Evolutionary conservation across 1,140 invertebrate species (phyloP).

Genomic region (Amphibalanus amphitrite): DNA sequence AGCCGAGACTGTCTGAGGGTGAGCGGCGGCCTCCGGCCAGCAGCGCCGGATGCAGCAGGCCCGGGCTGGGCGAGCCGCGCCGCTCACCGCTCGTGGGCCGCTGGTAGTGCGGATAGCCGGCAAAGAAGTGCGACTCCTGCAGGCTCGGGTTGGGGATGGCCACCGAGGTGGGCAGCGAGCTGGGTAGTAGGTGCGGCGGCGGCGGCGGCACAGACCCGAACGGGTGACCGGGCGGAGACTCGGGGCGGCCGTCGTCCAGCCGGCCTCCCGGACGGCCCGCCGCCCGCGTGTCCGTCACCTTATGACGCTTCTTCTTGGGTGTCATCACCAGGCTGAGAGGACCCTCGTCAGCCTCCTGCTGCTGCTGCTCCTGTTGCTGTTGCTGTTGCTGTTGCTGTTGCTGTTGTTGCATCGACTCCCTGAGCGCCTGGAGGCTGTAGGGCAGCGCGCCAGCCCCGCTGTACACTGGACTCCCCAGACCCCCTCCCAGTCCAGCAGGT

Average conservation of each 20-base stretch:
- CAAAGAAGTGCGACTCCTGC: constrained; percentile 69
- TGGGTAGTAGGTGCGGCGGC: constrained; percentile 62
- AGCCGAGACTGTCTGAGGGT: constrained; percentile 25
- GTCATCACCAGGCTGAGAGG: constrained; percentile 77
- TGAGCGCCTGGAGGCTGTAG: constrained; percentile 8
- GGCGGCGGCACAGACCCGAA: constrained; percentile 70
- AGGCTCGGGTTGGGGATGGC: constrained; percentile 90
- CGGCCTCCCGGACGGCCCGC: constrained; percentile 34
- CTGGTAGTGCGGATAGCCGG: constrained; percentile 53
- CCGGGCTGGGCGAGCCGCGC: constrained; percentile 19
- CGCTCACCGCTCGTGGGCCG: constrained; percentile 18
- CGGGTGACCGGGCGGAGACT: constrained; percentile 70
- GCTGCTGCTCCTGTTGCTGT: constrained; percentile 37
- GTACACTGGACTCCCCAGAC: not conserved
- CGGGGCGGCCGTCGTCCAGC: constrained; percentile 50
- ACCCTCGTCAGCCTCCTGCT: constrained; percentile 64
- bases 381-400: constrained; percentile 27
- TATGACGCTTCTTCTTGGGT: constrained; percentile 88
- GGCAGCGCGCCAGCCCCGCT: not conserved
- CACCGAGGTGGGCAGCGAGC: constrained; percentile 76
- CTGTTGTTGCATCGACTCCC: constrained; percentile 14
- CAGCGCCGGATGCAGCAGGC: constrained; percentile 31
- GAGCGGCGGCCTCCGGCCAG: constrained; percentile 27
- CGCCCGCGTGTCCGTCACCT: constrained; percentile 87
- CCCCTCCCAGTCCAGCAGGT: not conserved